Evolutionary conservation across 2,888 invertebrate genomes (phyloP).

Genomic region (Cryptus armator): DNA sequence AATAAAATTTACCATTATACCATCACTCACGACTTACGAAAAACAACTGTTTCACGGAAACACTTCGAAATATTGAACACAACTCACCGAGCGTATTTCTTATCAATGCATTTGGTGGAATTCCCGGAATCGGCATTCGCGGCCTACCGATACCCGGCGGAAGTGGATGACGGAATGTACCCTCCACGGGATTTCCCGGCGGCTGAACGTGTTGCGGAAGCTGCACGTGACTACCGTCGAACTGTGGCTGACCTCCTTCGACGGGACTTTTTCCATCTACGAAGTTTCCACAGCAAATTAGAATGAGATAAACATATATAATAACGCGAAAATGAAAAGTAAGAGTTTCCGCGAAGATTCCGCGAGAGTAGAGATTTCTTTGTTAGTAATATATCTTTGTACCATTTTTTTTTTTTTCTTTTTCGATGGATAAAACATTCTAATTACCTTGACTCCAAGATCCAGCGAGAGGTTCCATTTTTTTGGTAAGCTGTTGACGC

Average conservation of each 20-base stretch:
- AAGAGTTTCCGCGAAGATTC: too few species aligned
- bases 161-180: slow-evolving; percentile 90
- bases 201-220: slow-evolving; percentile 79
- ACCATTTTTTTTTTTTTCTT: too few species aligned
- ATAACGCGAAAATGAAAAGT: not conserved
- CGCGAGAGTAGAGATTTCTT: too few species aligned
- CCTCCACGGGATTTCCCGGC: slow-evolving; percentile 85
- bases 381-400: too few species aligned
- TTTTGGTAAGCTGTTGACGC: slow-evolving; percentile 89
- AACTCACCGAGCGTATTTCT: slow-evolving; percentile 80
- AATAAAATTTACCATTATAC: slow-evolving; percentile 12
- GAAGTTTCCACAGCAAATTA: slow-evolving; percentile 18
- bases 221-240: slow-evolving; percentile 79
- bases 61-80: not conserved
- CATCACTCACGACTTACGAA: not conserved
- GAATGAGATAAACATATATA: not conserved
- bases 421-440: too few species aligned
- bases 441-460: slow-evolving; percentile 81
- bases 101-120: slow-evolving; percentile 81
- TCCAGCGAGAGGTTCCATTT: slow-evolving; percentile 85
- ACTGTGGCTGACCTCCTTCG: slow-evolving; percentile 77
- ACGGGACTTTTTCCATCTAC: slow-evolving; percentile 77
- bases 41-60: not conserved
- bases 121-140: slow-evolving; percentile 83
- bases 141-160: slow-evolving; percentile 87